Conservation (phyloP, 2,797 vertebrate species). For the Pantherophis vulpinus region DNA sequence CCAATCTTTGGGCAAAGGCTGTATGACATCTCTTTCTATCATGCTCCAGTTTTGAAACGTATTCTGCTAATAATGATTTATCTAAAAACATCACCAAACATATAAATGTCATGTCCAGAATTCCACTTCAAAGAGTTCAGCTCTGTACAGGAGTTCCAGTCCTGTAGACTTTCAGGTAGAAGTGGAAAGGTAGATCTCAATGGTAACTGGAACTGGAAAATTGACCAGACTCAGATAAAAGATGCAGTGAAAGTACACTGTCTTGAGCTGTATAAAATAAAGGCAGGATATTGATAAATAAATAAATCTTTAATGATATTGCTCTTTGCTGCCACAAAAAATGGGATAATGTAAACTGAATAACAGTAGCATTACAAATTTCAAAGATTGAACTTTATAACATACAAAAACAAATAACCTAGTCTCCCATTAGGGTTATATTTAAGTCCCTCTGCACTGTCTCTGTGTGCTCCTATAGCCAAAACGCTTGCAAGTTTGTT, state of each 20-base stretch:
- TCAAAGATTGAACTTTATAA: slow-evolving; percentile 9
- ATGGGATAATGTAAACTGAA: not conserved
- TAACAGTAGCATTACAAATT: not conserved
- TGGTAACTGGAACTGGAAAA: not conserved
- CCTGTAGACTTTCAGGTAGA: not conserved
- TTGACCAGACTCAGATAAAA: not conserved
- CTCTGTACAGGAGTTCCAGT: not conserved
- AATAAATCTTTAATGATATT: not conserved
- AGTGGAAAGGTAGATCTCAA: not conserved
- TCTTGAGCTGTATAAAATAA: not conserved
- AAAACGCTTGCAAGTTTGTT: not conserved
- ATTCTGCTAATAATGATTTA: not conserved
- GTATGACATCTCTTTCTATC: not conserved
- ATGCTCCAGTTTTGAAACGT: not conserved
- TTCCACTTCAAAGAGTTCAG: not conserved
- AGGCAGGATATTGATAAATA: not conserved
- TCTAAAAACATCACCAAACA: not conserved
- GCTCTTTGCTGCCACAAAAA: not conserved
- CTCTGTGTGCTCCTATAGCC: not conserved
- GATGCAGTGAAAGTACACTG: not conserved
- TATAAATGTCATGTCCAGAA: not conserved
- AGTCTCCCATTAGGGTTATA: not conserved
- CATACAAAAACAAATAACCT: not conserved
- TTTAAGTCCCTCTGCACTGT: not conserved
- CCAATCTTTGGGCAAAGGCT: not conserved